Conservation (phyloP, 1,140 invertebrate genomes). For the Tetragonula clypearis region DNA sequence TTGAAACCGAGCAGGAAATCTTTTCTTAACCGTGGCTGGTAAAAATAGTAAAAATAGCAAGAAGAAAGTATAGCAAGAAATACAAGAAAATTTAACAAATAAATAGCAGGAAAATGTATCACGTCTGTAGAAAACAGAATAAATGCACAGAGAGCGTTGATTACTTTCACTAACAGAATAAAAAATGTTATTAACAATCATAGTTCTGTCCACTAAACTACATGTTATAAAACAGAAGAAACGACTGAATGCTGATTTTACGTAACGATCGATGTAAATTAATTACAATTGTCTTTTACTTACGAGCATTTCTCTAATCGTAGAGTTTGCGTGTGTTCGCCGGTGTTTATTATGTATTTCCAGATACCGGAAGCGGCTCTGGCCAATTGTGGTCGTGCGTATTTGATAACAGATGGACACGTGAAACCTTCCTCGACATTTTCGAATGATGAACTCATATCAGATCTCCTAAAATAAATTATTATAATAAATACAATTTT, state of each 20-base stretch:
- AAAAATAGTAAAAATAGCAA: too few relatives aligned
- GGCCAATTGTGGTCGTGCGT: slow-evolving; percentile 91
- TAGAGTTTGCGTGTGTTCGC: slow-evolving; percentile 92
- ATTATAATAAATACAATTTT: too few relatives aligned
- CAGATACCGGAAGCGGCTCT: slow-evolving; percentile 90
- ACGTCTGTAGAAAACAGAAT: neutral
- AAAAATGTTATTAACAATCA: too few relatives aligned
- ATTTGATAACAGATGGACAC: slow-evolving; percentile 92
- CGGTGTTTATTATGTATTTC: slow-evolving; percentile 94
- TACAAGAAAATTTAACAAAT: too few relatives aligned
- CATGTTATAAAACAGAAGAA: neutral
- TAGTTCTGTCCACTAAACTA: neutral
- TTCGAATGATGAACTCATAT: slow-evolving; percentile 71
- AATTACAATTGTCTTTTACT: slow-evolving; percentile 67
- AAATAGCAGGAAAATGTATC: too few relatives aligned
- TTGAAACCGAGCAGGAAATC: neutral
- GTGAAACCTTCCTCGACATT: slow-evolving; percentile 87
- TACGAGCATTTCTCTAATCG: slow-evolving; percentile 92
- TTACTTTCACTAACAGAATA: too few relatives aligned
- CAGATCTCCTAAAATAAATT: slow-evolving; percentile 82
- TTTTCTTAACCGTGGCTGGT: neutral
- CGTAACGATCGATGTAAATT: neutral
- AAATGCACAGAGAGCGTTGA: too few relatives aligned
- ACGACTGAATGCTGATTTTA: neutral
- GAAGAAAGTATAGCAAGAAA: too few relatives aligned